Base-by-base conservation (phyloP, 1,140 invertebrate species). In the Drosophila repleta region DNA sequence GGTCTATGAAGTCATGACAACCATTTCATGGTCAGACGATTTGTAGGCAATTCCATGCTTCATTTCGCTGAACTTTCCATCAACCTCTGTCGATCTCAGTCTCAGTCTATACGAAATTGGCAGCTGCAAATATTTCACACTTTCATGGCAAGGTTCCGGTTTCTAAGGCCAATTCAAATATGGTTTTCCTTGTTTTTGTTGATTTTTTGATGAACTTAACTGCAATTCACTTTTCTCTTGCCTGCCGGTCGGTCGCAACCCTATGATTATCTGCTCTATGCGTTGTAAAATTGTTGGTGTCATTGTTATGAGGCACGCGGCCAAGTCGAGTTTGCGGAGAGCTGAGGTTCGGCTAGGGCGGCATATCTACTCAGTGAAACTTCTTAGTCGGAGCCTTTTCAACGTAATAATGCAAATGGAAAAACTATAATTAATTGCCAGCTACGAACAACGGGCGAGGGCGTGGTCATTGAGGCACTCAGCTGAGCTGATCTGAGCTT, bases 231-330 rank as follows among this genome's bases (percentile, higher is more conserved):
- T 87, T 88, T 84, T 85, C 62, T 61, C 6, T 26, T 26, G 3
- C 58, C 21, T 56, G 64, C 56, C 56, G 37, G 62, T 68, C 24
- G 39, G 63, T 18, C 58, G 56, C 35, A 17, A 32, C 24, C 29
- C 75, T 76, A 74, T 88, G 77, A 88, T 88, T 89, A 88, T 89
- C 69, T 88, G 83, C 76, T 88, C 84, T 88, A 83, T 88, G 83
- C 74, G 76, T 88, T 89, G 75, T 74, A 69, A 88, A 88, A 88
- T 88, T 88, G 83, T 79, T 49, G 55, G 76, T 88, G 83, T 88
- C 83, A 88, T 89, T 89, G 79, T 61, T 75, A 49, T 67, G 53
- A 69, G 80, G 80, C 80, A 84, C 76, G 76, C 57, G 74, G 74
- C 74, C 29, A 53, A 20, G 37, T 49, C 58, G 21, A 13, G 24